These are phyloP conservation scores for Dryobotodes eremita DNA, from an alignment of 2,888 invertebrate species.

Conservation along the genomic window DNA sequence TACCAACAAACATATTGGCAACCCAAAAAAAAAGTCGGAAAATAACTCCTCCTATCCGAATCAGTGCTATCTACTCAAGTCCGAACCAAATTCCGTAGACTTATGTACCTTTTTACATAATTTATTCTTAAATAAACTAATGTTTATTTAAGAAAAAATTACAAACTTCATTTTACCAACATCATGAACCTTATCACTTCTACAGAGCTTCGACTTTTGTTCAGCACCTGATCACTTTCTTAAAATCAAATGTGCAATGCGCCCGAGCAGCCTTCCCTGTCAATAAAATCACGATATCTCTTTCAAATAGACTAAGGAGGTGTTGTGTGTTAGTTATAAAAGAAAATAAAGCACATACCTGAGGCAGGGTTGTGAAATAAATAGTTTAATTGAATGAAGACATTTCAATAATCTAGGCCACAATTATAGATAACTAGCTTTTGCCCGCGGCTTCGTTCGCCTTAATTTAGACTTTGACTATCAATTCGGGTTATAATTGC, in stretches of 20 bases:
- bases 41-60: not conserved
- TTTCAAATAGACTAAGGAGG: slow-evolving; percentile 31
- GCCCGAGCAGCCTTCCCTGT: slow-evolving; percentile 45
- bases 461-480: too few relatives aligned
- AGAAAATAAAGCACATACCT: slow-evolving; percentile 15
- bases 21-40: not conserved
- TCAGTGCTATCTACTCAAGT: not conserved
- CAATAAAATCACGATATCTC: slow-evolving; percentile 54
- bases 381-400: not conserved
- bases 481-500: too few relatives aligned
- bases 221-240: not conserved
- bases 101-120: not conserved
- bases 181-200: not conserved
- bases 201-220: not conserved
- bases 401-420: not conserved
- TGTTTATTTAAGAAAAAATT: too few relatives aligned
- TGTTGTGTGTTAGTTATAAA: slow-evolving; percentile 20
- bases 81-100: not conserved
- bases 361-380: slow-evolving; percentile 28
- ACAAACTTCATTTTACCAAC: not conserved
- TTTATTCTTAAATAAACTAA: too few relatives aligned
- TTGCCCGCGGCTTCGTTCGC: too few relatives aligned
- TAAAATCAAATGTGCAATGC: not conserved
- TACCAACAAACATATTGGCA: not conserved
- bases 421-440: too few relatives aligned